Conservation (phyloP, 2,888 invertebrate species). For the Phlogophora meticulosa region DNA sequence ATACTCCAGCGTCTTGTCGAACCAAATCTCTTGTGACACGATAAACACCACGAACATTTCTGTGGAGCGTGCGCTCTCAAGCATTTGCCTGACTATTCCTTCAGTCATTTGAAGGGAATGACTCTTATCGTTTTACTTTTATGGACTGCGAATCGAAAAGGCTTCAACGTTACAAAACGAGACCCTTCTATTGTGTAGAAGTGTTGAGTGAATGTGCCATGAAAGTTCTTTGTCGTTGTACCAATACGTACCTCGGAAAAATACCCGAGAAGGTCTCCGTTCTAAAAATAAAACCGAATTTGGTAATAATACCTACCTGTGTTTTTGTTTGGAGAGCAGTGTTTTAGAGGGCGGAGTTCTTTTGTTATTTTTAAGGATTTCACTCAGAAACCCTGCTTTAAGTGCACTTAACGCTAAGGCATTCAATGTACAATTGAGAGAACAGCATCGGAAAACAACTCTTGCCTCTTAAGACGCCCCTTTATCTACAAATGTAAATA, state of each 20-base stretch:
- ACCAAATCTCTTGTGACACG: slow-evolving; percentile 80
- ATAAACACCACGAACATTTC: slow-evolving; percentile 76
- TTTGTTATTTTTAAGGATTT: slow-evolving; percentile 56
- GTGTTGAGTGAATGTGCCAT: slow-evolving; percentile 83
- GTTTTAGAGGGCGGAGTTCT: slow-evolving; percentile 47
- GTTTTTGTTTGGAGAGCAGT: slow-evolving; percentile 53
- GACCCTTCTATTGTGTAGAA: slow-evolving; percentile 86
- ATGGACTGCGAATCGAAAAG: slow-evolving; percentile 87
- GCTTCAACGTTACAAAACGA: slow-evolving; percentile 85
- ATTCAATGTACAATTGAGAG: slow-evolving; percentile 48
- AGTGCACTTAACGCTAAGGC: slow-evolving; percentile 56
- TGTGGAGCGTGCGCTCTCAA: slow-evolving; percentile 73
- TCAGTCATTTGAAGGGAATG: slow-evolving; percentile 86
- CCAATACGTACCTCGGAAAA: slow-evolving; percentile 75
- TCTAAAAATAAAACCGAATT: slow-evolving; percentile 67
- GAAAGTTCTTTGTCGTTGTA: slow-evolving; percentile 80
- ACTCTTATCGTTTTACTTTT: slow-evolving; percentile 89
- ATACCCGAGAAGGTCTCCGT: slow-evolving; percentile 60
- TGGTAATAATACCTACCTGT: slow-evolving; percentile 56
- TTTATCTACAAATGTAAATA: slow-evolving; percentile 42
- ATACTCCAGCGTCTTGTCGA: slow-evolving; percentile 78
- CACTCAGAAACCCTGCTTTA: slow-evolving; percentile 50
- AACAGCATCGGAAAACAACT: slow-evolving; percentile 50
- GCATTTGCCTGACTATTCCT: slow-evolving; percentile 82
- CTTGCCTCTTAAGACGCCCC: slow-evolving; percentile 16